A percentile compares a stretch with the other conserved stretches of the same genome.
phyloP scores from a whole-genome alignment of 2,113 vertebrate species.

The Alexandromys fortis region DNA sequence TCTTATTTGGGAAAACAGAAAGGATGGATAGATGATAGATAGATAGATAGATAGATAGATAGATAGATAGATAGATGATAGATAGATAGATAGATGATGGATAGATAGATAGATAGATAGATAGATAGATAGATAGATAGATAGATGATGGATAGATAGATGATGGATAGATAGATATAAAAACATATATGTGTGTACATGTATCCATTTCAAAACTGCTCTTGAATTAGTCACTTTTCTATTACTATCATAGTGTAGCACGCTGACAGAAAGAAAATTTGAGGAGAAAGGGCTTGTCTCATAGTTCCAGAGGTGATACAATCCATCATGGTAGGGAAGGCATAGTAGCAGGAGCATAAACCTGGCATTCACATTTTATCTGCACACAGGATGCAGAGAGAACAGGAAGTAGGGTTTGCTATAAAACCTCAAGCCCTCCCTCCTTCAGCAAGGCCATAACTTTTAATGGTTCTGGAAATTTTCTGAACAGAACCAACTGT shows the following conservation, averaged over 20 bases:
- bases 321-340: neutral
- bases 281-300: neutral
- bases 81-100: neutral
- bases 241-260: neutral
- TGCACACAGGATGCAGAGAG: neutral
- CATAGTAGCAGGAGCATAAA: neutral
- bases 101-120: neutral
- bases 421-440: neutral
- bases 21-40: neutral
- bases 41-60: neutral
- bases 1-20: neutral
- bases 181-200: too few relatives aligned
- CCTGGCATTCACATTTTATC: neutral
- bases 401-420: neutral
- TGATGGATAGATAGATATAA: neutral
- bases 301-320: neutral
- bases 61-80: neutral
- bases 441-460: neutral
- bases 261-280: neutral
- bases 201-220: neutral
- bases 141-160: neutral
- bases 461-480: neutral
- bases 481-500: neutral
- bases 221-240: neutral
- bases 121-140: neutral